Conservation (phyloP, 2,888 invertebrate species). For the Hemicrepidius hirtus region DNA sequence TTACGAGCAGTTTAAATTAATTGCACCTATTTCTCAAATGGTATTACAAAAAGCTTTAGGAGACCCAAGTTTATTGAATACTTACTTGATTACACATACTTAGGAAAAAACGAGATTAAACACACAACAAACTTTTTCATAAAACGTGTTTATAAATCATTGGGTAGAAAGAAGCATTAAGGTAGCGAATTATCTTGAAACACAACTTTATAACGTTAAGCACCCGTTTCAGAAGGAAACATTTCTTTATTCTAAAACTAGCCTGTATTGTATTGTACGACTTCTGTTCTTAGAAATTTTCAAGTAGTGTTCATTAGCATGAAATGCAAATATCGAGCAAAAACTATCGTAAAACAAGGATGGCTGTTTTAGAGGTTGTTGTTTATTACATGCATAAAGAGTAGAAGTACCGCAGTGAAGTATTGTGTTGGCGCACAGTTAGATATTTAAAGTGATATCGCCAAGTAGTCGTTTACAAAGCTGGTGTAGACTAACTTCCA, state of each 20-base stretch:
- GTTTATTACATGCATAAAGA: slow-evolving; percentile 29
- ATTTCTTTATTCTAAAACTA: too few species aligned
- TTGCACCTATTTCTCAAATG: slow-evolving; percentile 12
- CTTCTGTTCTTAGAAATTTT: slow-evolving; percentile 9
- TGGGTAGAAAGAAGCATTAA: too few species aligned
- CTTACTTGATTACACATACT: neutral
- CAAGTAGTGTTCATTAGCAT: slow-evolving; percentile 21
- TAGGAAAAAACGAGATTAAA: too few species aligned
- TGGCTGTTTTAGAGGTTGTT: slow-evolving; percentile 10
- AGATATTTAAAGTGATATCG: slow-evolving; percentile 31
- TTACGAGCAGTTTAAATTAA: slow-evolving; percentile 24
- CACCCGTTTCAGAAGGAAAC: too few species aligned
- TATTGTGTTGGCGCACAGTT: slow-evolving; percentile 18
- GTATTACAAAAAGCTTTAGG: neutral
- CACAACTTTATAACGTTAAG: too few species aligned
- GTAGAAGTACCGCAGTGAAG: slow-evolving; percentile 28
- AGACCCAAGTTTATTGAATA: neutral
- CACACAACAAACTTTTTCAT: too few species aligned
- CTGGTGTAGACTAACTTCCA: neutral
- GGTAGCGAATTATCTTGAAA: too few species aligned
- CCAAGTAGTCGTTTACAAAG: slow-evolving; percentile 28
- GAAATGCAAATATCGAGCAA: slow-evolving; percentile 26
- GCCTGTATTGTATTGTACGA: neutral
- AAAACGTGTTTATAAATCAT: too few species aligned
- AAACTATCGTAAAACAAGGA: slow-evolving; percentile 16